These are phyloP conservation scores for Sarcophaga peregrina DNA, from an alignment of 1,140 invertebrate species.

Conservation along the genomic window DNA sequence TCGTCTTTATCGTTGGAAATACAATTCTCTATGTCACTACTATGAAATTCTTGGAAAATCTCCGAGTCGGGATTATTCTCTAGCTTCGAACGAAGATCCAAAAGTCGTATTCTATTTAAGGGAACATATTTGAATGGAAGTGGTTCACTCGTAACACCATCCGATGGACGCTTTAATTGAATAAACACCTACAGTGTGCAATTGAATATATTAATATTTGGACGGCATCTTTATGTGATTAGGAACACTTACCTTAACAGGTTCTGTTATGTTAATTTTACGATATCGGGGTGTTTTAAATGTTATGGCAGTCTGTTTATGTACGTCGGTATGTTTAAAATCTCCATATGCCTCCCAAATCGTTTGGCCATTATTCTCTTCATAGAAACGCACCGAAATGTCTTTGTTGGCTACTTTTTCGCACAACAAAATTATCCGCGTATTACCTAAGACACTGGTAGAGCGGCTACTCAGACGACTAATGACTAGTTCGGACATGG, in stretches of 20 bases:
- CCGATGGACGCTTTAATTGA: constrained; percentile 86
- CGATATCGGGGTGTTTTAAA: constrained; percentile 85
- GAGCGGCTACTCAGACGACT: constrained; percentile 77
- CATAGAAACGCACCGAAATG: constrained; percentile 89
- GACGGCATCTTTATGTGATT: neutral
- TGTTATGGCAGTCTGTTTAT: constrained; percentile 91
- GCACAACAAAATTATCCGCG: constrained; percentile 91
- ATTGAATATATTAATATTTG: neutral
- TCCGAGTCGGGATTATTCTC: constrained; percentile 76
- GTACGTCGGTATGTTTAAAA: constrained; percentile 88
- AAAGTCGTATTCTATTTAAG: constrained; percentile 81
- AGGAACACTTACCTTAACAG: constrained; percentile 71
- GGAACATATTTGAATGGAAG: constrained; percentile 87
- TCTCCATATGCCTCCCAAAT: constrained; percentile 89
- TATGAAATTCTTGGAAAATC: constrained; percentile 61
- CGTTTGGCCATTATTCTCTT: constrained; percentile 78
- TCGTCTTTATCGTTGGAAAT: no score
- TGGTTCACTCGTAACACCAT: constrained; percentile 84
- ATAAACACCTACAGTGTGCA: constrained; percentile 74
- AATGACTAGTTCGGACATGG: constrained; percentile 91
- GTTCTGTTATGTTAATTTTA: constrained; percentile 74
- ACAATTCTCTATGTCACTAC: constrained; percentile 30
- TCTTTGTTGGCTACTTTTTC: constrained; percentile 93
- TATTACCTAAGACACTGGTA: constrained; percentile 83
- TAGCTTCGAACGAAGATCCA: constrained; percentile 76